Evolutionary conservation across 2,888 invertebrate species (phyloP), one percentile per base, ranked within the genome.

Genomic region (Lochmaea crataegi): DNA sequence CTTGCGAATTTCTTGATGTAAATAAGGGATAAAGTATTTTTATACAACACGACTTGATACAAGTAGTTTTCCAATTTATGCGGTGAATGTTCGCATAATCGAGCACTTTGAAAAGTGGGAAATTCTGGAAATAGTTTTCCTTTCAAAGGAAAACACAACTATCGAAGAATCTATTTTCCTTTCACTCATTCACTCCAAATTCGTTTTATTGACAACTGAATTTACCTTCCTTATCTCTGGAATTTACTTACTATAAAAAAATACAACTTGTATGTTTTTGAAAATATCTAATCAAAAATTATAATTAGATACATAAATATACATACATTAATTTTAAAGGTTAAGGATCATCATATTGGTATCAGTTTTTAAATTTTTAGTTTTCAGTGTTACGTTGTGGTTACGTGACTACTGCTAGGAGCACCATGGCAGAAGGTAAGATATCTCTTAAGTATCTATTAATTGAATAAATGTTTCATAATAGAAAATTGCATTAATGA

Each of bases 361-460:
- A 12, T 14, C 38, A 22, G n/a, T 56, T 64, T 38, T 53, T 18
- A 53, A 12, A 26, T 56, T 56, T 64, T 64, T 56, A 57, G 64
- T 70, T n/a, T n/a, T n/a, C n/a, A n/a, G n/a, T n/a, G n/a, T n/a
- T n/a, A n/a, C n/a, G n/a, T n/a, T n/a, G n/a, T n/a, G n/a, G 65
- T 57, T 70, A 70, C 70, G 70, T 70, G 70, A 64, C 32, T 57
- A 57, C 42, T 42, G 10, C 11, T 45, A n/a, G 22, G 5, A 42
- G 57, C 45, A 65, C 57, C 11, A 70, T 70, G 70, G 70, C 45
- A 56, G 70, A 64, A 42, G 70, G 70, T 70, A 70, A 70, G 64
- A 32, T 22, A 12, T 70, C 7, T 10, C 12, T 53, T 16, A 53
- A 2, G 2, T 9, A 16, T 53, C 5, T 18, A 53, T 7, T 14